Base-by-base conservation (phyloP, 1,140 invertebrate species). In the Anadara kagoshimensis region DNA sequence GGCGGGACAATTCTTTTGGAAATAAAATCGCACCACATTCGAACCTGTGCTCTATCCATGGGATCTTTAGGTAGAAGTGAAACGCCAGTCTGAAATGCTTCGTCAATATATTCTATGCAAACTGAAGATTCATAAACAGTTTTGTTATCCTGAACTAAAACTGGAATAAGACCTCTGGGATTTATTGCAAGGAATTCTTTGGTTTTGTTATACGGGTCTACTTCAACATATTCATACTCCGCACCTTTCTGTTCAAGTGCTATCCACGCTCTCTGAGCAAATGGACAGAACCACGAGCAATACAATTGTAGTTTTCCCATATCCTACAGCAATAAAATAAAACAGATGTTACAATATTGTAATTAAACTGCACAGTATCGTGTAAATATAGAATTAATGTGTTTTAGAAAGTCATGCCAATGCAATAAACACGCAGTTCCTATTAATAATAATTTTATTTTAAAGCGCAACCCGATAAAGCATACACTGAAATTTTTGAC, bases 221-320 rank as follows among this genome's bases (percentile, higher is more conserved):
- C 78, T 47, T 84, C 82, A 4, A 72, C 26, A 54, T 82, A 82
- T 24, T 82, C 76, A 64, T 78, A 84, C n/a, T 73, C 45, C 7
- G 82, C 61, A 14, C 65, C 69, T 71, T 82, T 84, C 54, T 82
- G 76, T 20, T 76, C 20, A 18, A 84, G 54, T 43, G 76, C 67
- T 29, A 82, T 79, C 82, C 82, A 84, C 5, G 77, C 75, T 26
- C 82, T 70, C 65, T 81, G 77, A 0, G 70, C 80, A 75, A 84
- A 84, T 4, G 82, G 82, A 61, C 78, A 84, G 65, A 78, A 81
- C 82, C 82, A 84, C 22, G 80, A 68, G 69, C 64, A 66, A 64
- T 73, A 78, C 0, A 82, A 54, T 18, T 75, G 45, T 5, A 71
- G 29, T 36, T 36, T 36, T 36, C 7, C 29, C 29, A 36, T 36